Evolutionary conservation across 2,888 invertebrate species (phyloP).

Genomic region (Diadegma fenestrale): DNA sequence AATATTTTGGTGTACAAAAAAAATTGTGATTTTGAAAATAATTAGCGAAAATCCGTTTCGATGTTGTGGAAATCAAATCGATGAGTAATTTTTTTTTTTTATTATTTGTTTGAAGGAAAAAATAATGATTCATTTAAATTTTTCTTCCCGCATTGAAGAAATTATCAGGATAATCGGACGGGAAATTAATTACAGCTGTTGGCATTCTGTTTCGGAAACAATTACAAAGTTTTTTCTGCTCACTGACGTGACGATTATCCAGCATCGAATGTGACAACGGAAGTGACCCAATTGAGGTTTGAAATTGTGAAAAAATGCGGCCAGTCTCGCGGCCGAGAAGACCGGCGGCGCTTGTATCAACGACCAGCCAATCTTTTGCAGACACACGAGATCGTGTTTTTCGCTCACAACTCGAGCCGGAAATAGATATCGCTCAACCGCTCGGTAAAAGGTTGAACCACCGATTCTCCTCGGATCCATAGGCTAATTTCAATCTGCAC

Average conservation of each 20-base stretch:
- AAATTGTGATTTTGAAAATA: neutral
- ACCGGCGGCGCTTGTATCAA: slow-evolving; percentile 47
- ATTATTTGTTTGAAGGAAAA: neutral
- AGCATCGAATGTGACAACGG: slow-evolving; percentile 76
- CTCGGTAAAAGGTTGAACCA: slow-evolving; percentile 76
- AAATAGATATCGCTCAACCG: slow-evolving; percentile 82
- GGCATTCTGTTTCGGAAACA: neutral
- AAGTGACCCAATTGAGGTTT: slow-evolving; percentile 82
- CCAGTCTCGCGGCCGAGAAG: slow-evolving; percentile 76
- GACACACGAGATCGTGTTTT: slow-evolving; percentile 56
- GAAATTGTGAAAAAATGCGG: slow-evolving; percentile 83
- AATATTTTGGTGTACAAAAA: neutral
- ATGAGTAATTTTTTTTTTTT: too few relatives aligned
- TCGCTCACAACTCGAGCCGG: slow-evolving; percentile 77
- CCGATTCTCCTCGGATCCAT: slow-evolving; percentile 60
- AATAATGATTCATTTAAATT: neutral
- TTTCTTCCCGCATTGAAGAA: neutral
- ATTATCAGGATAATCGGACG: neutral
- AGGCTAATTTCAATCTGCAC: slow-evolving; percentile 46
- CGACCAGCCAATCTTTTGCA: slow-evolving; percentile 79
- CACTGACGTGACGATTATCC: slow-evolving; percentile 3
- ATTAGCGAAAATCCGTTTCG: neutral
- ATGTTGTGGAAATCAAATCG: neutral
- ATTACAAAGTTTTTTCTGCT: neutral
- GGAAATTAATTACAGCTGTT: neutral